Base-by-base conservation (phyloP, 1,140 invertebrate genomes). In the Leptinotarsa defecta region DNA sequence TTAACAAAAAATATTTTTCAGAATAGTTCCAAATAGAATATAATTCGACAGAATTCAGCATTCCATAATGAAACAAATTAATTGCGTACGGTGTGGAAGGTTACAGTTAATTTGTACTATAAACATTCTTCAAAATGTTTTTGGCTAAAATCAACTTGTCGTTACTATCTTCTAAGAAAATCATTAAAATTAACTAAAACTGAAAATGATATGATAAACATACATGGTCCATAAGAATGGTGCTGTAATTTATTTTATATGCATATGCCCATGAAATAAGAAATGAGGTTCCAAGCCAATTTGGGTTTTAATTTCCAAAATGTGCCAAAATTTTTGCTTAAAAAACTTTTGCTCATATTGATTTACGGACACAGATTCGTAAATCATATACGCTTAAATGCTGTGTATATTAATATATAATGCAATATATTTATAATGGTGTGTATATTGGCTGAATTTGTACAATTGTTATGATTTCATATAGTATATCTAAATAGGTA, bases 381-480 rank as follows among this genome's bases (percentile, higher is more conserved):
- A 62, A 71, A 75, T 76, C 78, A 81, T 77, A 79, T 83, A 84
- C 83, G 83, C 83, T 84, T 84, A 84, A 73, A 79, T 80, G 82
- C 83, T 84, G 83, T 84, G 83, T 84, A 83, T 83, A 82, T 80
- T 82, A 81, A 81, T 78, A 80, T 81, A 83, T 81, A 84, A 84
- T 83, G 83, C 83, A 84, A 84, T 84, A 84, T 81, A 80, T 79
- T 77, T 73, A 74, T 75, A 75, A 69, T 80, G 68, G 72, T 83
- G 81, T 83, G 80, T 83, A 83, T 84, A 84, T 83, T 76, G 82
- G 83, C 83, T 83, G 81, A 82, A 82, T 81, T 78, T 84, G 83
- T 84, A 84, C 83, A 84, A 84, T 83, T 84, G 83, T 84, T 84
- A 84, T 84, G 77, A 84, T 84, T 84, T 84, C 83, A 84, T 84